A percentile compares a stretch with the other conserved stretches of the same genome.
Evolutionary conservation across 2,888 invertebrate species (phyloP).

Genomic region (Drosophila kanekoi): DNA sequence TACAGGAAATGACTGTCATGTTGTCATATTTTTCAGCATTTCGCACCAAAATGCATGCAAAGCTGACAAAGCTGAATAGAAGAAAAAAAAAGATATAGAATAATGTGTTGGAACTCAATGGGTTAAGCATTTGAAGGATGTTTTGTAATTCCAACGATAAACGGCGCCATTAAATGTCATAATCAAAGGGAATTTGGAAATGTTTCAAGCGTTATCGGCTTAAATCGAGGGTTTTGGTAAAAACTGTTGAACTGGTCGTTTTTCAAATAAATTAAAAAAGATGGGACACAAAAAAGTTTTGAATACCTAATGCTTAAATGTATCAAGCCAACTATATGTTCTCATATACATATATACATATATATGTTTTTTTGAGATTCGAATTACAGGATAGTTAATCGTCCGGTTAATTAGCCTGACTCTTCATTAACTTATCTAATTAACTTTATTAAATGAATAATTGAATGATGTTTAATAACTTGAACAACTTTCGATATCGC

Average conservation of each 20-base stretch:
- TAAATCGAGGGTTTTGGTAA: background rate
- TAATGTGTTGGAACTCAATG: slow-evolving; percentile 15
- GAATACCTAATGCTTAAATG: too few species aligned
- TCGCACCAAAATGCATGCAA: slow-evolving; percentile 36
- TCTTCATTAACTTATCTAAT: too few species aligned
- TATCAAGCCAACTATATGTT: too few species aligned
- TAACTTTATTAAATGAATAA: too few species aligned
- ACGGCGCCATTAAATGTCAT: slow-evolving; percentile 1
- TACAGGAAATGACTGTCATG: slow-evolving; percentile 49
- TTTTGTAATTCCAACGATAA: background rate
- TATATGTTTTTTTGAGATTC: too few species aligned
- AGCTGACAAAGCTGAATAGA: slow-evolving; percentile 26
- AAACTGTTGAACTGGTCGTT: background rate
- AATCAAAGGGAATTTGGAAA: background rate
- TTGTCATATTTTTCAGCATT: slow-evolving; percentile 56
- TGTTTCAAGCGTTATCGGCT: background rate
- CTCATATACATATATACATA: too few species aligned
- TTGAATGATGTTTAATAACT: too few species aligned
- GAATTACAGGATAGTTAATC: too few species aligned
- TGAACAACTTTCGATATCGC: too few species aligned
- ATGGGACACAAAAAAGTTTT: too few species aligned
- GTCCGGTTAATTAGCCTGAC: too few species aligned
- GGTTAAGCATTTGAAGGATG: slow-evolving; percentile 22
- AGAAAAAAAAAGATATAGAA: slow-evolving; percentile 1
- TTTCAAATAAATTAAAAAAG: too few species aligned